Percentiles rank a stretch among this genome's conserved stretches.
phyloP scores from a whole-genome alignment of 2,113 vertebrate genomes.

The Collichthys lucidus region DNA sequence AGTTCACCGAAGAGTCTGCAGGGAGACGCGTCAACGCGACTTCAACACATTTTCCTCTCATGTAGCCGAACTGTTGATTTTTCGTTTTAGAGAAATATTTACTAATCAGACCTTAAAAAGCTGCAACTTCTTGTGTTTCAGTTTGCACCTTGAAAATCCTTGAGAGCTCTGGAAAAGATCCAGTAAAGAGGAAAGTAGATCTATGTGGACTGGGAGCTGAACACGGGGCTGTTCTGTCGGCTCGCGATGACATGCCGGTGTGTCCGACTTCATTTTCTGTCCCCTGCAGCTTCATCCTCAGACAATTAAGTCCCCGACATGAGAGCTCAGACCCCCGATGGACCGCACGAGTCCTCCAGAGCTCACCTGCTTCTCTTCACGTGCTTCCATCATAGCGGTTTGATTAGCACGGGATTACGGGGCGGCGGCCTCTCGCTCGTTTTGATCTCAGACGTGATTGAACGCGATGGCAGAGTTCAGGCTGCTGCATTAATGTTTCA shows the following conservation, averaged over 20 bases:
- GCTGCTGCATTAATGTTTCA: neutral
- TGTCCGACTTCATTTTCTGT: slow-evolving; percentile 2
- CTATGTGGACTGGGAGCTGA: neutral
- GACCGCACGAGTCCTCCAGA: neutral
- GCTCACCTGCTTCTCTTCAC: slow-evolving; percentile 25
- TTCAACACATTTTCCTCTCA: no score
- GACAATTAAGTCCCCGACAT: neutral
- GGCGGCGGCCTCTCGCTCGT: no score
- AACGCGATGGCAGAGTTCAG: neutral
- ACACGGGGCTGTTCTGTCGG: neutral
- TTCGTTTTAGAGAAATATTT: no score
- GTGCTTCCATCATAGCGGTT: no score
- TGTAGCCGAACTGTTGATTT: no score
- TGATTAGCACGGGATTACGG: no score
- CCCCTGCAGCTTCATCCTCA: neutral
- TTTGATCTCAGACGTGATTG: neutral
- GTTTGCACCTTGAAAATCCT: no score
- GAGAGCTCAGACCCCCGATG: neutral
- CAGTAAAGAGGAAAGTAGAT: neutral
- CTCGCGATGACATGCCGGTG: neutral
- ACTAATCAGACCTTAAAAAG: no score
- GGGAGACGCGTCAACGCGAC: no score
- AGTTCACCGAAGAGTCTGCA: no score
- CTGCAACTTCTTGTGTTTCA: no score
- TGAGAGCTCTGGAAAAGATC: neutral